These are phyloP conservation scores for Nothocercus julius DNA, from an alignment of 2,113 vertebrate species.

Conservation along the genomic window DNA sequence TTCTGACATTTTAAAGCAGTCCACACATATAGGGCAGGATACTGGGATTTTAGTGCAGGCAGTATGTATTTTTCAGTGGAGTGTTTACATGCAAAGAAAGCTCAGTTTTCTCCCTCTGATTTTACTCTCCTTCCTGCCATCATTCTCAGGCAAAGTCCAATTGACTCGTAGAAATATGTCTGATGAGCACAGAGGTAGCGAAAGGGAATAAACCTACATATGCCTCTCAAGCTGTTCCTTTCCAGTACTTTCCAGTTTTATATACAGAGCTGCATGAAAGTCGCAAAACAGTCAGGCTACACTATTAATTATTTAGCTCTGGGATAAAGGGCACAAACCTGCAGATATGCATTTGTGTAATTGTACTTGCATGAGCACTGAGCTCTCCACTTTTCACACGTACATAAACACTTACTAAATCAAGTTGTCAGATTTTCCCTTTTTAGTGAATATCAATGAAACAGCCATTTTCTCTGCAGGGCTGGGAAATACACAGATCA, in stretches of 20 bases:
- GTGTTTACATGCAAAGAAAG: fast-evolving
- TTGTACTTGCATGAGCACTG: neutral
- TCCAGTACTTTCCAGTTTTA: neutral
- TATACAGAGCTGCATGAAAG: neutral
- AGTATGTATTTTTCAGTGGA: neutral
- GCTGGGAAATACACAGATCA: neutral
- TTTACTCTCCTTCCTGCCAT: neutral
- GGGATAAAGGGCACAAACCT: neutral
- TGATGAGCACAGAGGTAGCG: neutral
- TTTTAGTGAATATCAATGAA: neutral
- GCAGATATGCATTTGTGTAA: neutral
- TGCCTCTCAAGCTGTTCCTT: constrained; percentile 47
- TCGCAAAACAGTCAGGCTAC: neutral
- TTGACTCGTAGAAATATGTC: constrained; percentile 14
- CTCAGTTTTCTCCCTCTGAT: neutral
- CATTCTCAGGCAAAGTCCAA: neutral
- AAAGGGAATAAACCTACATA: constrained; percentile 40
- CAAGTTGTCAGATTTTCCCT: neutral
- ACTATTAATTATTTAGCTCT: neutral
- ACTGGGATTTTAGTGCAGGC: fast-evolving
- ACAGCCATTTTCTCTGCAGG: neutral
- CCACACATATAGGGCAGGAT: neutral
- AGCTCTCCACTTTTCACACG: neutral
- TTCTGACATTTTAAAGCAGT: neutral
- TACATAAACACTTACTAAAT: neutral